A percentile compares a stretch with the other conserved stretches of the same genome.
These are phyloP conservation scores for Rhizomys pruinosus DNA, from an alignment of 2,113 vertebrate species.

Conservation along the genomic window DNA sequence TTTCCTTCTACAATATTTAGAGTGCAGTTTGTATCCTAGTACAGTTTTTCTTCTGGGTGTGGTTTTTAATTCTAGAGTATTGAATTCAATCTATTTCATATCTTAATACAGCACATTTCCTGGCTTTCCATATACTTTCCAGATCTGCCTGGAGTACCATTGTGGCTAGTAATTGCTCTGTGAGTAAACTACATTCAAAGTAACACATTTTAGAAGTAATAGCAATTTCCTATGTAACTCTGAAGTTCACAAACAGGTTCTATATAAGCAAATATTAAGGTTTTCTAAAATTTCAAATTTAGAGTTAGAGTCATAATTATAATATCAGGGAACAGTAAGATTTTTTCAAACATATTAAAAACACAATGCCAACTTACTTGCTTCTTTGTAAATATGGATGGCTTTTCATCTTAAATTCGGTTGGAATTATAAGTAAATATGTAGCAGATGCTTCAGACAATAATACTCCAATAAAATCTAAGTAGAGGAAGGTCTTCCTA, in stretches of 20 bases:
- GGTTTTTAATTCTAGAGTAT: too few species aligned
- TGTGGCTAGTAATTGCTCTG: background rate
- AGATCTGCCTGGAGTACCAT: too few species aligned
- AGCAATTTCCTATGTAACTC: background rate
- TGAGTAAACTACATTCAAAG: background rate
- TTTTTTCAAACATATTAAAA: conserved; percentile 18
- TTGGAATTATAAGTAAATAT: conserved; percentile 32
- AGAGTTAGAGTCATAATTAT: background rate
- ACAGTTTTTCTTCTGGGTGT: too few species aligned
- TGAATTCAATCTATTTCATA: too few species aligned
- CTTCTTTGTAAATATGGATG: background rate
- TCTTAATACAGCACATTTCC: too few species aligned
- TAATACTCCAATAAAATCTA: conserved; percentile 26
- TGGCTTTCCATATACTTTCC: too few species aligned
- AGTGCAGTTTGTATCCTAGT: too few species aligned
- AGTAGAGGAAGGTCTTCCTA: background rate
- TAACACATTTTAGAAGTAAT: background rate
- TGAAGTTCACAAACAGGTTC: conserved; percentile 13
- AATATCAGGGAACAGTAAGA: background rate
- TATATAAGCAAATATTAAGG: conserved; percentile 5
- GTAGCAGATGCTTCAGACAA: background rate
- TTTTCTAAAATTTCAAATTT: background rate
- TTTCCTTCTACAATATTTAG: background rate
- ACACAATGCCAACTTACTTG: background rate
- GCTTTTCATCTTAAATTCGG: conserved; percentile 3